A percentile compares a stretch with the other conserved stretches of the same genome.
phyloP scores from a whole-genome alignment of 1,140 invertebrate genomes.

The Zaprionus vittiger region DNA sequence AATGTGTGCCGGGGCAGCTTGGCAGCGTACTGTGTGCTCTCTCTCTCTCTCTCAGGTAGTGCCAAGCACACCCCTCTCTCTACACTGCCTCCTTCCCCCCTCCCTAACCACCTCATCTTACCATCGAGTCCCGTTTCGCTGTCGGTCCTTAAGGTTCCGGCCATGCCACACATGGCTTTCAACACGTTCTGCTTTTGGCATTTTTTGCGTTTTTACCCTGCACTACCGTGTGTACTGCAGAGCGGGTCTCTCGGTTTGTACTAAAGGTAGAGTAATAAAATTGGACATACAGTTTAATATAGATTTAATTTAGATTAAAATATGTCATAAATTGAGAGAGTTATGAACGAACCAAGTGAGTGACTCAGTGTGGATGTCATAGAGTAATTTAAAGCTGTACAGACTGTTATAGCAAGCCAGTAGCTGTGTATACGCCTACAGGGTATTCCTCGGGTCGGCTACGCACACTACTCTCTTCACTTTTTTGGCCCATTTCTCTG shows the following conservation, averaged over 20 bases:
- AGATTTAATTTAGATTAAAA: too few relatives aligned
- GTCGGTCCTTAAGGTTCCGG: conserved; percentile 41
- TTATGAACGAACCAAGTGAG: too few relatives aligned
- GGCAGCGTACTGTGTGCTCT: neutral
- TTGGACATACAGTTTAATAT: too few relatives aligned
- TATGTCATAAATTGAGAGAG: too few relatives aligned
- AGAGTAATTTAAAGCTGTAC: too few relatives aligned
- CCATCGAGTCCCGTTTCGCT: neutral
- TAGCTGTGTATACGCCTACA: neutral
- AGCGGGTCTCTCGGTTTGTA: neutral
- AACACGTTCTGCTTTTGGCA: conserved; percentile 63
- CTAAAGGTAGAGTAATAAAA: too few relatives aligned
- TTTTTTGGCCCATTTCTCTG: conserved; percentile 66
- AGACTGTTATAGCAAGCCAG: too few relatives aligned
- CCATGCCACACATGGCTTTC: conserved; percentile 76
- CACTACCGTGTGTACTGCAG: neutral
- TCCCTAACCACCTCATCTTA: neutral
- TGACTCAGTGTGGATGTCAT: too few relatives aligned
- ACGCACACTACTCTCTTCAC: neutral
- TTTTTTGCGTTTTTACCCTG: conserved; percentile 8
- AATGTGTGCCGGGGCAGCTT: conserved; percentile 27
- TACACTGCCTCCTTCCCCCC: too few relatives aligned
- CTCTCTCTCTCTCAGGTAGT: conserved; percentile 2
- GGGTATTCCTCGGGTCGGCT: neutral
- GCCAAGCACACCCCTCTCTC: conserved; percentile 1